Percentiles rank a stretch among this genome's conserved stretches.
phyloP scores from a whole-genome alignment of 1,140 invertebrate species.

The Drosophila persimilis region DNA sequence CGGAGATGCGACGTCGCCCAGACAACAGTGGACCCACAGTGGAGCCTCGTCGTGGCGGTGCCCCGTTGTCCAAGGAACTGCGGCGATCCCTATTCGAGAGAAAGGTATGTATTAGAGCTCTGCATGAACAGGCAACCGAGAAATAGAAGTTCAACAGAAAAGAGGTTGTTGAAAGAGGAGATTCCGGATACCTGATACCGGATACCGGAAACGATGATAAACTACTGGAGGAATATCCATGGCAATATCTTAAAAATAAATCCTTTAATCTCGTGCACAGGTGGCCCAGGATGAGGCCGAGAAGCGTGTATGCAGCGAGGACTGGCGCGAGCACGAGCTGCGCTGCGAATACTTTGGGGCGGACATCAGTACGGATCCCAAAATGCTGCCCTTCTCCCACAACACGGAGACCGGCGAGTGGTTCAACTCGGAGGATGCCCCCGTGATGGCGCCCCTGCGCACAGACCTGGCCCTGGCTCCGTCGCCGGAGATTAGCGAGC shows the following conservation, averaged over 20 bases:
- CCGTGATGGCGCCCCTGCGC: slow-evolving; percentile 81
- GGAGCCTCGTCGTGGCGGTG: slow-evolving; percentile 2
- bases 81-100: slow-evolving; percentile 90
- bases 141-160: no score
- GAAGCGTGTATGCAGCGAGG: slow-evolving; percentile 85
- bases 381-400: slow-evolving; percentile 86
- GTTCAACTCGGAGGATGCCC: slow-evolving; percentile 83
- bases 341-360: slow-evolving; percentile 86
- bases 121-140: no score
- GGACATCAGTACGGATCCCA: slow-evolving; percentile 85
- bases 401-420: slow-evolving; percentile 86
- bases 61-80: slow-evolving; percentile 60
- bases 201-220: no score
- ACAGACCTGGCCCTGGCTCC: slow-evolving; percentile 70
- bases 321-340: slow-evolving; percentile 86
- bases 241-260: neutral
- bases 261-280: slow-evolving; percentile 63
- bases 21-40: neutral
- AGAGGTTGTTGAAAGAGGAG: no score
- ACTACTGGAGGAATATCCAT: neutral
- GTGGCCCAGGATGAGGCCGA: slow-evolving; percentile 88
- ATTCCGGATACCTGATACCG: no score
- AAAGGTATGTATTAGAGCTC: slow-evolving; percentile 64
- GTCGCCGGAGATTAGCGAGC: slow-evolving; percentile 62
- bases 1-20: slow-evolving; percentile 7